Evolutionary conservation across 2,888 invertebrate genomes (phyloP), one percentile per base, ranked within the genome.

Genomic region (Cynaeus angustus): DNA sequence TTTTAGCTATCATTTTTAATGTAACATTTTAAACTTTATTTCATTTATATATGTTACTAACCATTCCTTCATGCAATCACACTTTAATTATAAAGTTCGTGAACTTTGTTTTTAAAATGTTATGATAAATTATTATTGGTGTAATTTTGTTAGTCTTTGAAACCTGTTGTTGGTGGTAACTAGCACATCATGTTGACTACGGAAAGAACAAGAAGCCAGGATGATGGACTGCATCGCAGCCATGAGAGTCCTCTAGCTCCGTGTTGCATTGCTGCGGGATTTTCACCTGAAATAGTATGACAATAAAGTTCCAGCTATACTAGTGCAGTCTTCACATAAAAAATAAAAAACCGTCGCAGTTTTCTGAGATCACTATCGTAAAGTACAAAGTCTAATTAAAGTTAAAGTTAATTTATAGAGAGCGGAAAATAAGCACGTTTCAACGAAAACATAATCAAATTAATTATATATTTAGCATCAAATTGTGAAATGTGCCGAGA

Each of bases 221-320:
- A 83, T 28, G 85, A 85, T 10, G 85, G 85, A 75, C 84, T 85
- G 78, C 84, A 84, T 72, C 84, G 83, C 52, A 85, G 78, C 85
- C 85, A 85, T 46, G 85, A 85, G 33, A 85, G 75, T 66, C 84
- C 85, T 70, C 84, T 77, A 14, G 86, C 86, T 50, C 87, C 87
- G 72, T 87, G 87, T 75, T 87, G 87, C 87, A 87, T 87, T 9
- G 87, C 87, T 28, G 87, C 87, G 37, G 87, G 87, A 80, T 87
- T 87, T 78, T 87, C 87, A 74, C 87, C 87, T 87, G 81, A 38
- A 53, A 53, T 41, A 41, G 21, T 21, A 21, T 21, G 21, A 3
- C 1, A 41, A n/a, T 41, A n/a, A 26, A 50, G 28, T 4, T 33
- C n/a, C 6, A 21, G 21, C 21, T 21, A 21, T 21, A 21, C 1